phyloP scores from a whole-genome alignment of 1,140 invertebrate species.

The Bombus haemorrhoidalis region DNA sequence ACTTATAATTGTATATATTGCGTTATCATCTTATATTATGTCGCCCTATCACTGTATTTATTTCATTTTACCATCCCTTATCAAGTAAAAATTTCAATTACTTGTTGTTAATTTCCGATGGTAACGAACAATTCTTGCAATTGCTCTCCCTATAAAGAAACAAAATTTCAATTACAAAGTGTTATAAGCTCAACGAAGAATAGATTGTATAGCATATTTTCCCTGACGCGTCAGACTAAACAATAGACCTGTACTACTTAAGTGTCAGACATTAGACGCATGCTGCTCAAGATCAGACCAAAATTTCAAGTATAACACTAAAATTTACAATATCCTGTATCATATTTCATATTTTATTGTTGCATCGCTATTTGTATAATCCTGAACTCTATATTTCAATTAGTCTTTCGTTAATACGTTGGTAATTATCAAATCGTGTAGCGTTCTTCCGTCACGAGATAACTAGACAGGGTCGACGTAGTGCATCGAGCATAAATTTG shows the following conservation, averaged over 20 bases:
- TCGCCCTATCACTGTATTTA: background rate
- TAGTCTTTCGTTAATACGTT: background rate
- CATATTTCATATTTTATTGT: background rate
- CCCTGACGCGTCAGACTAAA: background rate
- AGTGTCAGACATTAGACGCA: no score
- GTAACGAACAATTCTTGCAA: background rate
- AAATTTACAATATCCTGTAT: background rate
- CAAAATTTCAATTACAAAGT: background rate
- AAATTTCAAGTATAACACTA: background rate
- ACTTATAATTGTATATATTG: no score
- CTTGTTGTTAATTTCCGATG: background rate
- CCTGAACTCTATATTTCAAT: background rate
- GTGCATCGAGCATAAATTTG: slow-evolving; percentile 17
- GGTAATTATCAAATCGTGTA: background rate
- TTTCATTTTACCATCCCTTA: background rate
- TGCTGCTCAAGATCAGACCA: no score
- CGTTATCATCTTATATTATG: no score
- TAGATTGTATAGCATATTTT: background rate
- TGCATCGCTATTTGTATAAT: background rate
- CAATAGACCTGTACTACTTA: slow-evolving; percentile 14
- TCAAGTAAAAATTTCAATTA: background rate
- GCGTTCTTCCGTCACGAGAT: background rate
- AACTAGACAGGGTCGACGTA: background rate
- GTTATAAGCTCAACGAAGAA: background rate
- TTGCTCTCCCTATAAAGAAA: fast-evolving